A percentile compares a stretch with the other conserved stretches of the same genome.
Evolutionary conservation across 2,113 vertebrate species (phyloP).

Genomic region (Indri indri): DNA sequence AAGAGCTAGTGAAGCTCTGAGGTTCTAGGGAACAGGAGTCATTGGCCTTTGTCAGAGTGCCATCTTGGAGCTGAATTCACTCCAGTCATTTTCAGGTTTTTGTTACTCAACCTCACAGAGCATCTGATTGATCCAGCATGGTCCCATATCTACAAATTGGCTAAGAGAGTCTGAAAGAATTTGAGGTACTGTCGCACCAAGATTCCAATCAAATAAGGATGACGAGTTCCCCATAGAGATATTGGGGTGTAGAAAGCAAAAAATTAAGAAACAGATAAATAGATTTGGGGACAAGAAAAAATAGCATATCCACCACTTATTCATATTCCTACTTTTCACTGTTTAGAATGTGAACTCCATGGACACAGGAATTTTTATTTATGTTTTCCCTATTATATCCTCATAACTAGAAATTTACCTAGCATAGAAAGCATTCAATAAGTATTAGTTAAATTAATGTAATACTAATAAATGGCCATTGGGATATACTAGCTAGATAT

Average conservation of each 20-base stretch:
- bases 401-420: neutral
- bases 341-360: neutral
- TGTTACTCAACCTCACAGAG: neutral
- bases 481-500: neutral
- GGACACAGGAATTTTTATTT: neutral
- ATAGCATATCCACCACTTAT: neutral
- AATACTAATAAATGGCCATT: neutral
- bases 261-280: constrained; percentile 1
- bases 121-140: neutral
- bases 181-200: neutral
- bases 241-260: neutral
- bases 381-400: neutral
- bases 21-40: neutral
- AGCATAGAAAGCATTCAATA: neutral
- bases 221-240: neutral
- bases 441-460: neutral
- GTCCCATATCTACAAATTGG: neutral
- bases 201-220: neutral
- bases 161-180: neutral
- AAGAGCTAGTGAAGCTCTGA: neutral
- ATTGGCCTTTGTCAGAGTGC: neutral
- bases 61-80: neutral
- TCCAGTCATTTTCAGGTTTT: neutral
- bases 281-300: neutral
- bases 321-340: neutral